Evolutionary conservation across 2,113 vertebrate species (phyloP).

Genomic region (Sapajus apella): DNA sequence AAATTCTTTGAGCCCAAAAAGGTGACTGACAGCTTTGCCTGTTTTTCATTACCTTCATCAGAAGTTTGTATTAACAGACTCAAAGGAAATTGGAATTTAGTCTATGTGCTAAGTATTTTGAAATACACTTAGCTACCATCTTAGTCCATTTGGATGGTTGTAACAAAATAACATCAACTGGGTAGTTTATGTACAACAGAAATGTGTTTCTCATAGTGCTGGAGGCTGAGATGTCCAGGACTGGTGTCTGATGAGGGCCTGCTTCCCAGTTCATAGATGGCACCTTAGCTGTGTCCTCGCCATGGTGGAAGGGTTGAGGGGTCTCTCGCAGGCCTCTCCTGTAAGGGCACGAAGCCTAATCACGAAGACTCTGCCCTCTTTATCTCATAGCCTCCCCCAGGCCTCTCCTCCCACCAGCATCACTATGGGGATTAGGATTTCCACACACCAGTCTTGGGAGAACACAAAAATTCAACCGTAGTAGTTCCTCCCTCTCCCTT

Average conservation of each 20-base stretch:
- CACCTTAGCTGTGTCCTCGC: neutral
- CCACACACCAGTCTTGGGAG: neutral
- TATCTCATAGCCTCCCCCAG: neutral
- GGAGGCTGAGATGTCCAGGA: neutral
- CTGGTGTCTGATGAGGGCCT: neutral
- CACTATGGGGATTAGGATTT: neutral
- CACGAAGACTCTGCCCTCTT: neutral
- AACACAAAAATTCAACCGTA: accelerated
- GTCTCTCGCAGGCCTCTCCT: neutral
- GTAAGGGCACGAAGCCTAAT: neutral
- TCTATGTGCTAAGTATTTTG: neutral
- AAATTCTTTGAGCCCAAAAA: conserved; percentile 47
- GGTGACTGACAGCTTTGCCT: conserved; percentile 37
- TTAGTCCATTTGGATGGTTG: neutral
- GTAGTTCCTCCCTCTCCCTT: neutral
- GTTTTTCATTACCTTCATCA: conserved; percentile 46
- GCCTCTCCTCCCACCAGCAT: no score
- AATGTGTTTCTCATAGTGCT: neutral
- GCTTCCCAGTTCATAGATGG: neutral
- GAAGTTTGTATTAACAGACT: neutral
- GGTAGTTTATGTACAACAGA: neutral
- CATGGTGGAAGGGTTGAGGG: no score
- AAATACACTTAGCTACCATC: neutral
- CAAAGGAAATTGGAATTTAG: neutral
- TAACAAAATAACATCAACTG: neutral